Base-by-base conservation (phyloP, 2,888 invertebrate species). In the Heliothis peltigera region DNA sequence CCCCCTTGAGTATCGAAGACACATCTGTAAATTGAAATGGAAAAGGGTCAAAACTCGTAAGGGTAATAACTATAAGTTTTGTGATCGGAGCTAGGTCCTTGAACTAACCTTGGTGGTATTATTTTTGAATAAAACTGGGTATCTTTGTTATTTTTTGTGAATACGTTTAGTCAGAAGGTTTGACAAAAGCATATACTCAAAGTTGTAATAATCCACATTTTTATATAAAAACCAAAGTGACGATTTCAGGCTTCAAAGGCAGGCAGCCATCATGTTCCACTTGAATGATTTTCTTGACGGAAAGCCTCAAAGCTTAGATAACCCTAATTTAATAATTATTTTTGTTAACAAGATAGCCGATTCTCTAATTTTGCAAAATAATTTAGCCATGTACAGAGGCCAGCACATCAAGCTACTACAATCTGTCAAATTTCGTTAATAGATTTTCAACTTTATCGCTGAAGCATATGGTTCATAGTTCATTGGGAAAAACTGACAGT, bases 11-110 rank as follows among this genome's bases (percentile, higher is more conserved):
- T 86, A 90, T 87, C 82, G 85, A 85, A 88, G 89, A 89, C 88
- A 89, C 88, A 91, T 91, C 86, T 87, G 86, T 88, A 91, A 91
- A 91, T 90, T 91, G 91, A 91, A 91, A 91, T 88, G 82, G 90
- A 91, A 90, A 89, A 89, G 89, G 91, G 90, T 88, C 86, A 85
- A 87, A 88, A 88, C 86, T 89, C 87, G 86, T 86, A 87, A 86
- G 85, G 79, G 87, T 79, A 86, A 88, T 87, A 89, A 87, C 87
- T 87, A 86, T 87, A 89, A 87, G 86, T 86, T 89, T 87, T 85
- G 80, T 78, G 84, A 83, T 83, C 81, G 84, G 83, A 78, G 66
- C 73, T 72, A 68, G 65, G 74, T 73, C 77, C 75, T 81, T 77
- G 75, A 63, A 63, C 58, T 79, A 70, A 77, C 77, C 68, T 79